Evolutionary conservation across 2,888 invertebrate species (phyloP), one percentile per base, ranked within the genome.

Genomic region (Drosophila recens): DNA sequence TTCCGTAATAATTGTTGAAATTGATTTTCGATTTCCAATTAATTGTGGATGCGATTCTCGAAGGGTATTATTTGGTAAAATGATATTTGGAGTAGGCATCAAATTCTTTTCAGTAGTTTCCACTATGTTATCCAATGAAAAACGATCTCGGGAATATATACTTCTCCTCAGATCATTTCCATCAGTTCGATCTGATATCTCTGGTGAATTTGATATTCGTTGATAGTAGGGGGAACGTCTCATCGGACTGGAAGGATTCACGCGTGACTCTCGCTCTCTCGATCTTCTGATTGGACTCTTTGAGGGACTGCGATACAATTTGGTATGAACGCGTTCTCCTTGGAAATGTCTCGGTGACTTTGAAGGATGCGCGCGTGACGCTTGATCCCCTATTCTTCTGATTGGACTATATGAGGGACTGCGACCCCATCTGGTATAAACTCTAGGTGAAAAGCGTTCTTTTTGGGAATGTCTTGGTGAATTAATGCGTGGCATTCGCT

Each of bases 1-100:
- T 38, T n/a, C 10, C 42, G 42, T 27, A 23, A 42, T 42, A 17
- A 54, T 30, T 11, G 53, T 54, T 15, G 53, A 30, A 54, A 54
- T 54, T 11, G n/a, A 20, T n/a, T 23, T 27, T 40, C n/a, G 27
- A n/a, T 1, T 38, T 40, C 6, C 17, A 33, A 23, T 6, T 6
- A 33, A 15, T 20, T 10, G n/a, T 5, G 23, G 10, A 23, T 15
- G 4, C 2, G 52, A 43, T 34, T 33, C 17, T 11, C 9, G 20
- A 52, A 34, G 2, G 4, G 23, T 8, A 13, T 43, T 23, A 51
- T 15, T 43, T 5, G 43, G 15, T 34, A 13, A 27, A 43, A 4
- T 20, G 4, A 27, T 9, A 45, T 17, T 17, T n/a, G 27, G 1
- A 4, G 17, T 2, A 11, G 30, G 8, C 1, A 6, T 8, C 4